These are phyloP conservation scores for Oceanites oceanicus DNA, from an alignment of 2,113 vertebrate genomes.

Conservation along the genomic window DNA sequence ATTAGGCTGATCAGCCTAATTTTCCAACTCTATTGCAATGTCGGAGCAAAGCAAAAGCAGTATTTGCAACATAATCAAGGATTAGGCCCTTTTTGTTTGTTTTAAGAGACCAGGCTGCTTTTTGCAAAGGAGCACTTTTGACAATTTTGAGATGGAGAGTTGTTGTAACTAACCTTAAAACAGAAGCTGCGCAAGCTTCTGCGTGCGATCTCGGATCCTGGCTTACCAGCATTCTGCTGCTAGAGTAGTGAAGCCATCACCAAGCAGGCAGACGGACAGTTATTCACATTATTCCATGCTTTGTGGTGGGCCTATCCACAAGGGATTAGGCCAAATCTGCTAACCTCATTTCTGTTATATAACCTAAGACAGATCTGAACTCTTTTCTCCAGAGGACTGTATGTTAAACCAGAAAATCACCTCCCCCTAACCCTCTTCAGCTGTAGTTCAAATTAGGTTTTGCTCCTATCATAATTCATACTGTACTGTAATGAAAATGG, in stretches of 20 bases:
- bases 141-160: background rate
- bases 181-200: background rate
- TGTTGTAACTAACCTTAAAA: background rate
- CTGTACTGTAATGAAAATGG: background rate
- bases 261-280: background rate
- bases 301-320: conserved; percentile 50
- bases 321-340: conserved; percentile 62
- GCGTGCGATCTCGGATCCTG: background rate
- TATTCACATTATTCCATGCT: conserved; percentile 36
- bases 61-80: background rate
- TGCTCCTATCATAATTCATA: conserved; percentile 12
- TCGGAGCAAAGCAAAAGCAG: background rate
- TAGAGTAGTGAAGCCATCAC: background rate
- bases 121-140: background rate
- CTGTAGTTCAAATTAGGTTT: conserved; percentile 39
- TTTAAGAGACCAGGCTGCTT: background rate
- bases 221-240: background rate
- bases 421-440: conserved; percentile 22
- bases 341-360: conserved; percentile 58
- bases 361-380: conserved; percentile 57
- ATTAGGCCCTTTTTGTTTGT: background rate
- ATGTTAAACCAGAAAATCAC: conserved; percentile 27
- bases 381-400: conserved; percentile 16
- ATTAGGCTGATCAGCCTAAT: background rate
- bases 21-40: background rate